phyloP scores from a whole-genome alignment of 1,140 invertebrate species.

The Pseudomyrmex concolor region DNA sequence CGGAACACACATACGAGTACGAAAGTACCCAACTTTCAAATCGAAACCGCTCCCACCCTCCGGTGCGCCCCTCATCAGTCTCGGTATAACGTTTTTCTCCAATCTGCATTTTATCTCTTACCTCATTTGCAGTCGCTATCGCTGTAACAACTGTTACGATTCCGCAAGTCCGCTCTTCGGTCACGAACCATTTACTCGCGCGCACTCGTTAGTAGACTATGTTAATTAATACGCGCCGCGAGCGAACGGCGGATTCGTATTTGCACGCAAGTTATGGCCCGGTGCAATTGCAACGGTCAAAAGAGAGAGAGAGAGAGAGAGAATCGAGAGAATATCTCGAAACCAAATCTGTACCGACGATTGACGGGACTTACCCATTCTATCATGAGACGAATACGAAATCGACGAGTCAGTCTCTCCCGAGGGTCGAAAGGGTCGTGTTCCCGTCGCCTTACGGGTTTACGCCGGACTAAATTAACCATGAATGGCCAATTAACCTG shows the following conservation, averaged over 20 bases:
- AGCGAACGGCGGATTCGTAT: slow-evolving; percentile 53
- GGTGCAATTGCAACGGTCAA: background rate
- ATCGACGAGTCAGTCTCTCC: slow-evolving; percentile 73
- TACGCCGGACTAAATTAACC: slow-evolving; percentile 81
- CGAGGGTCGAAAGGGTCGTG: slow-evolving; percentile 69
- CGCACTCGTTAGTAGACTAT: slow-evolving; percentile 71
- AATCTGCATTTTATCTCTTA: slow-evolving; percentile 60
- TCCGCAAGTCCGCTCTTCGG: slow-evolving; percentile 70
- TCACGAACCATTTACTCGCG: slow-evolving; percentile 74
- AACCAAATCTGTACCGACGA: slow-evolving; percentile 58
- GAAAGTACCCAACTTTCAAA: slow-evolving; percentile 51
- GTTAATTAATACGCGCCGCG: slow-evolving; percentile 76
- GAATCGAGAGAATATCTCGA: background rate
- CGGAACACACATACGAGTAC: background rate
- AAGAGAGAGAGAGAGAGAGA: too few species aligned
- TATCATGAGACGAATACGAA: slow-evolving; percentile 75
- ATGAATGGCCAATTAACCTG: slow-evolving; percentile 85
- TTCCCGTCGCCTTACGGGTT: slow-evolving; percentile 74
- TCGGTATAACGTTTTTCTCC: slow-evolving; percentile 62
- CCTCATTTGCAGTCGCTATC: slow-evolving; percentile 70
- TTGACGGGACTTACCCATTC: slow-evolving; percentile 44
- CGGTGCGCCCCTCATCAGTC: slow-evolving; percentile 27
- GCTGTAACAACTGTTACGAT: slow-evolving; percentile 77
- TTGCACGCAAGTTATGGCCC: background rate
- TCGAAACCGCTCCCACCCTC: slow-evolving; percentile 53